Conservation (phyloP, 2,113 vertebrate species). For the Odontophorus gujanensis region DNA sequence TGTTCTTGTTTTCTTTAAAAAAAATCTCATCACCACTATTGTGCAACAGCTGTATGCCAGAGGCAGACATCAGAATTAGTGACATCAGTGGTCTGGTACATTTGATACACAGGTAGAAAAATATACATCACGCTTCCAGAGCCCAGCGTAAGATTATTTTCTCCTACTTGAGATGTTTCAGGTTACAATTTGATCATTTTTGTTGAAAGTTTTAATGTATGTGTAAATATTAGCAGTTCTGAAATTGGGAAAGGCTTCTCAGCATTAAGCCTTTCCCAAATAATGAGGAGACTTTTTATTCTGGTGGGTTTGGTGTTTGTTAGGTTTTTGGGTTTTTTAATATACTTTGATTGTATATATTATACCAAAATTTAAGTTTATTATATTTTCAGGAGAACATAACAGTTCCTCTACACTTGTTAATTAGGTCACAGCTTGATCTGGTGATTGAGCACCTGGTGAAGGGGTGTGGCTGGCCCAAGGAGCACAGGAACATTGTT, state of each 20-base stretch:
- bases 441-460: no score
- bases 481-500: no score
- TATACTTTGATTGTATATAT: conserved; percentile 62
- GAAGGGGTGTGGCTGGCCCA: no score
- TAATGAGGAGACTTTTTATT: conserved; percentile 37
- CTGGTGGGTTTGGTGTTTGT: neutral
- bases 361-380: conserved; percentile 38
- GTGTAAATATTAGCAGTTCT: neutral
- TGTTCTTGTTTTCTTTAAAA: neutral
- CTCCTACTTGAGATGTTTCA: neutral
- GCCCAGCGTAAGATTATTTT: neutral
- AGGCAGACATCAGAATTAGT: neutral
- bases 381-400: conserved; percentile 56
- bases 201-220: neutral
- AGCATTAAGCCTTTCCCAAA: no score
- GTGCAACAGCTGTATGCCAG: neutral
- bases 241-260: conserved; percentile 11
- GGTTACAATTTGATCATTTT: neutral
- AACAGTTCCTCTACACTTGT: neutral
- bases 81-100: neutral
- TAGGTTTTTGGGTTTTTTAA: neutral
- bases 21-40: neutral
- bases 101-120: neutral
- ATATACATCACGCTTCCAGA: neutral
- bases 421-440: no score